Evolutionary conservation across 2,113 vertebrate species (phyloP), one percentile per base, ranked within the genome.

Genomic region (Donacobius atricapilla): DNA sequence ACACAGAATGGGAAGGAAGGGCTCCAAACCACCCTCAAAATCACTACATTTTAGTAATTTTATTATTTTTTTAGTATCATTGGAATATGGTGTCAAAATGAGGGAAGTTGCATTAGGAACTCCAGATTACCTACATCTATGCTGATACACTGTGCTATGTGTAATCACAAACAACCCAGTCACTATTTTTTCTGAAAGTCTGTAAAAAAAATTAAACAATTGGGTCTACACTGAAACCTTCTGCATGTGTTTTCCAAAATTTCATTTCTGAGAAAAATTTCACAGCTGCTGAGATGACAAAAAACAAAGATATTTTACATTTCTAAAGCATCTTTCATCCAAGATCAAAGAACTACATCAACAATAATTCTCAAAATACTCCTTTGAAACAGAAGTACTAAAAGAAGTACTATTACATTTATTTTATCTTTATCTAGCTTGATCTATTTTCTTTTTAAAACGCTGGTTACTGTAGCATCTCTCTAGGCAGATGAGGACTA

Each of bases 281-380:
- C 88, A 89, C 71, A 96, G 81, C 78, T 75, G 72, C 50, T 8
- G n/a, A 83, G n/a, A 95, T 83, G 94, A 96, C 94, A 96, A 92
- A 96, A 95, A 94, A 20, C 53, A 60, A 89, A 73, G 82, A 93
- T 75, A 93, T 64, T 96, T 97, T 95, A 95, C 86, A 96, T 96
- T 96, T 96, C 96, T 96, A 84, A 97, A 87, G 83, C 90, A 96
- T 93, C 93, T 97, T 95, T 97, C 96, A 96, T 95, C 93, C 94
- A 57, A 90, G 90, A 96, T 96, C 92, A 96, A 96, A 96, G 71
- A 95, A 75, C 51, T 42, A 78, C 40, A 77, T 88, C 88, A 80
- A 88, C 92, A 88, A 66, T 73, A 90, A 95, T 84, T 87, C 79
- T 95, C 76, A 58, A 92, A 96, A 94, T 87, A 83, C 60, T 77